Evolutionary conservation across 1,140 invertebrate species (phyloP), one percentile per base, ranked within the genome.

Genomic region (Atopsyche davidsoni): DNA sequence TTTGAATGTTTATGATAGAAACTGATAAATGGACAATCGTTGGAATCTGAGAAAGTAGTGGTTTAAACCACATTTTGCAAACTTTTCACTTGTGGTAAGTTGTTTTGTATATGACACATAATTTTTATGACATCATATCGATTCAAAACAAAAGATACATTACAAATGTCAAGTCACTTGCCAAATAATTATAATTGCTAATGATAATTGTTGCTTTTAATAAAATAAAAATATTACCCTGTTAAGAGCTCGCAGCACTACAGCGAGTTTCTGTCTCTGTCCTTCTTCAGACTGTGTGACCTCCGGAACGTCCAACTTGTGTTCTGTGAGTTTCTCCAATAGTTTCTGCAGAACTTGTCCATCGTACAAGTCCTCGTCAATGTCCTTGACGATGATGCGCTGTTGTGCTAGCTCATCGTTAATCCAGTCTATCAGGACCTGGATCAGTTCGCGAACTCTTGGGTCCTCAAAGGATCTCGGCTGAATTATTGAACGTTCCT

Each of bases 271-370:
- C 64, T 97, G 91, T 57, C 90, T 85, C 68, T 99, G 96, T 0
- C 94, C 94, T 71, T 97, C 93, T 71, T 98, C 95, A 11, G 92
- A 96, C 67, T 98, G 96, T 2, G 95, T 98, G 2, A 99, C 96
- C 78, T 99, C 96, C 2, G 93, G 92, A 1, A 98, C 92, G 74
- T 98, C 93, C 17, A 99, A 72, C 70, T 94, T 92, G 24, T 87
- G 82, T 32, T 83, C 82, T 1, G 90, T 91, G 21, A 98, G 73
- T 68, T 94, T 94, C 73, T 97, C 94, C 59, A 97, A 78, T 6
- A 99, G 70, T 74, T 98, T 98, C 67, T 98, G 96, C 11, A 99
- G 73, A 50, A 98, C 88, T 76, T 98, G 96, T 7, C 96, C 96
- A 80, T 99, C 96, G 70, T 97, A 99, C 43, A 99, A 73, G 77